Evolutionary conservation across 2,113 vertebrate genomes (phyloP).

Genomic region (Myotis yumanensis): DNA sequence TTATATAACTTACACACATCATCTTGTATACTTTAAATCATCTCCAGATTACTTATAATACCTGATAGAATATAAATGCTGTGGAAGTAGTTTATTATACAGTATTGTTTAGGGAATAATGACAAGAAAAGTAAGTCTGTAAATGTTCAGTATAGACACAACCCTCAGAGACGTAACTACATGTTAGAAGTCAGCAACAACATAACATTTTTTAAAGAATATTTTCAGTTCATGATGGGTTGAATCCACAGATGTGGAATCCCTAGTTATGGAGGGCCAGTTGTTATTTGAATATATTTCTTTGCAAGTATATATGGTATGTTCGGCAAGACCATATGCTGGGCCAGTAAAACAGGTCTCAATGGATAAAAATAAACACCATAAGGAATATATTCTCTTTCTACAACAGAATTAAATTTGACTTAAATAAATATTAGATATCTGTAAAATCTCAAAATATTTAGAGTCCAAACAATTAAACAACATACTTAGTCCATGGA

Average conservation of each 20-base stretch:
- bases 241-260: neutral
- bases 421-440: neutral
- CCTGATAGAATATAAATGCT: neutral
- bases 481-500: neutral
- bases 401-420: neutral
- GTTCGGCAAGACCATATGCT: neutral
- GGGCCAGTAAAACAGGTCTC: neutral
- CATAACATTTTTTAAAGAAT: neutral
- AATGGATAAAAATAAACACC: neutral
- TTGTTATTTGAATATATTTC: neutral
- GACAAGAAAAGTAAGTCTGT: neutral
- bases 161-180: neutral
- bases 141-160: neutral
- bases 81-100: neutral
- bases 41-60: neutral
- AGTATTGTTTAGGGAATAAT: neutral
- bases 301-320: neutral
- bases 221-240: neutral
- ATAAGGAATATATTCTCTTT: neutral
- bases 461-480: slow-evolving; percentile 2
- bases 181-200: neutral
- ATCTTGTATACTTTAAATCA: neutral
- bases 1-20: neutral
- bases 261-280: neutral
- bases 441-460: neutral